Conservation (phyloP, 2,113 vertebrate genomes). For the Origma solitaria region DNA sequence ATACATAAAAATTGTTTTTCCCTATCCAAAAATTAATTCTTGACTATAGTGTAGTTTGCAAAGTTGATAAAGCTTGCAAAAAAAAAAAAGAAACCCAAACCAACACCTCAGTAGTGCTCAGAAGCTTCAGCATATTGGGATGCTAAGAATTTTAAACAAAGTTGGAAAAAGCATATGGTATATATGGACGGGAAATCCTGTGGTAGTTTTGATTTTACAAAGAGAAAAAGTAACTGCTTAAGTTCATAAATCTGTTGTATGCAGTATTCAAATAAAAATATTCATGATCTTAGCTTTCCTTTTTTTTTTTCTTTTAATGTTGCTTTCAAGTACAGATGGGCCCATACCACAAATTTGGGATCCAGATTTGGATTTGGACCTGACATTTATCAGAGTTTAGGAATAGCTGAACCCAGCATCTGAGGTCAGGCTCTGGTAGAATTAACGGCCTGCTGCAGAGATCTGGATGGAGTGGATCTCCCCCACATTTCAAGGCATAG, state of each 20-base stretch:
- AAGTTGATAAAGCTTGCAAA: background rate
- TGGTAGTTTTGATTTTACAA: conserved; percentile 33
- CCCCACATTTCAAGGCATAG: background rate
- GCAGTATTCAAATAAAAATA: background rate
- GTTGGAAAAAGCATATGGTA: conserved; percentile 22
- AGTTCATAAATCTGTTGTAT: conserved; percentile 49
- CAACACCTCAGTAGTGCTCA: background rate
- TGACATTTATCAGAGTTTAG: background rate
- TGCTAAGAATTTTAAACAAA: background rate
- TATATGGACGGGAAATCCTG: conserved; percentile 41
- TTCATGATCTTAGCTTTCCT: conserved; percentile 12
- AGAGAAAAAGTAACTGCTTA: background rate
- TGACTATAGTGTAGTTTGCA: background rate
- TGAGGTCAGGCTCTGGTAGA: background rate
- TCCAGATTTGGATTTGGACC: conserved; percentile 30
- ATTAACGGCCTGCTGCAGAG: background rate
- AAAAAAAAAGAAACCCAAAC: background rate
- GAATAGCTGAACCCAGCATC: background rate
- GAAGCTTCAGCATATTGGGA: background rate
- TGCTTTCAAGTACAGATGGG: conserved; percentile 45
- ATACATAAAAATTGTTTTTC: background rate
- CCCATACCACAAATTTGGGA: background rate
- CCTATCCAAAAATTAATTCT: background rate
- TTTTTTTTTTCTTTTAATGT: background rate
- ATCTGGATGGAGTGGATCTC: background rate